Evolutionary conservation across 2,888 invertebrate genomes (phyloP).

Genomic region (Pterostichus niger): DNA sequence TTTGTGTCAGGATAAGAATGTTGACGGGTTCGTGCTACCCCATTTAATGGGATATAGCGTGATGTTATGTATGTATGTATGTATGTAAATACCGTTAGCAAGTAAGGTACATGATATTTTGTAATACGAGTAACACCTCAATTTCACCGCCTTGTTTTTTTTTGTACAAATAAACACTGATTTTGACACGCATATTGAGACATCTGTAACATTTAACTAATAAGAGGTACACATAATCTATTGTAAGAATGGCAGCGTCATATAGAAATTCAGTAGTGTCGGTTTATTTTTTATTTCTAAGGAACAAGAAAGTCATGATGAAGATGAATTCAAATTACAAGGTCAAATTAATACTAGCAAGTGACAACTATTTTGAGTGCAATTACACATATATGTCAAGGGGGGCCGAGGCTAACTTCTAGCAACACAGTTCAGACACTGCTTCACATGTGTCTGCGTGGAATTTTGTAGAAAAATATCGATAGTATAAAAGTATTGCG

Average conservation of each 20-base stretch:
- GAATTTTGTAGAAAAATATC: conserved; percentile 60
- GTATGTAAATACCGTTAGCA: not conserved
- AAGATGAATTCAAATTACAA: conserved; percentile 63
- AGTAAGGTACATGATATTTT: not conserved
- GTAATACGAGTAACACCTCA: not conserved
- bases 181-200: conserved; percentile 10
- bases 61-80: too few relatives aligned
- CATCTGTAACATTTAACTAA: conserved; percentile 28
- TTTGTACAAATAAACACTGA: conserved; percentile 23
- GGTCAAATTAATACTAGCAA: conserved; percentile 53
- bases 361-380: conserved; percentile 9
- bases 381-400: conserved; percentile 52
- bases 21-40: too few relatives aligned
- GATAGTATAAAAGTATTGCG: conserved; percentile 61
- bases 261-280: conserved; percentile 20
- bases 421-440: not conserved
- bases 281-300: conserved; percentile 19
- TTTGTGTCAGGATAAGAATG: too few relatives aligned
- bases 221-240: conserved; percentile 16
- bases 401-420: conserved; percentile 7
- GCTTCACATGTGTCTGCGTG: not conserved
- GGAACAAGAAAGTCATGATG: conserved; percentile 31
- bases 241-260: conserved; percentile 54
- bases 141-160: conserved; percentile 14
- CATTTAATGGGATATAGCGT: too few relatives aligned